Conservation (phyloP, 2,797 vertebrate species). For the Catharus ustulatus region DNA sequence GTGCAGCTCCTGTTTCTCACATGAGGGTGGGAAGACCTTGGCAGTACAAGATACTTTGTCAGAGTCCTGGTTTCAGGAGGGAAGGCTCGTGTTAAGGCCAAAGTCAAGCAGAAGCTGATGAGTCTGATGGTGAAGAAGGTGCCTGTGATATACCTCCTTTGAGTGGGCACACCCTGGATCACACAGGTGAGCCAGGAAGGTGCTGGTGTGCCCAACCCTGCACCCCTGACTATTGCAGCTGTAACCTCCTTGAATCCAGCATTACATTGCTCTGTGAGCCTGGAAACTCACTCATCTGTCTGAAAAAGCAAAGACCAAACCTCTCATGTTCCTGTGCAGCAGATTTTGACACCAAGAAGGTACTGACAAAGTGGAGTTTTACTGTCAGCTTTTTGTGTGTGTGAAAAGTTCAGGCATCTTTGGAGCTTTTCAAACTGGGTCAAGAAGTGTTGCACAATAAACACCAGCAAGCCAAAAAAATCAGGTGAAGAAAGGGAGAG, state of each 20-base stretch:
- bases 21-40: not conserved
- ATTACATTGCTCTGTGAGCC: not conserved
- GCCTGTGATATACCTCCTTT: not conserved
- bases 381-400: not conserved
- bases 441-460: not conserved
- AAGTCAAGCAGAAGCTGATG: constrained; percentile 16
- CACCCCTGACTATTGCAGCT: not conserved
- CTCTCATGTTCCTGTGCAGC: not conserved
- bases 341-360: not conserved
- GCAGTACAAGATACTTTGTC: not conserved
- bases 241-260: not conserved
- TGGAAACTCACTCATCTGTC: not conserved
- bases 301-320: not conserved
- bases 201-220: not conserved
- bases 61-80: not conserved
- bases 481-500: not conserved
- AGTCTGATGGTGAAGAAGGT: not conserved
- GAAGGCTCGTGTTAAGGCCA: not conserved
- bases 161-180: not conserved
- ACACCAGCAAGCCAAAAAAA: not conserved
- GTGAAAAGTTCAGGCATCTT: not conserved
- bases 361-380: not conserved
- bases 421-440: not conserved
- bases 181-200: not conserved
- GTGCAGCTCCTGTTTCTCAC: not conserved